phyloP scores from a whole-genome alignment of 2,888 invertebrate genomes.

The Altica lythri region DNA sequence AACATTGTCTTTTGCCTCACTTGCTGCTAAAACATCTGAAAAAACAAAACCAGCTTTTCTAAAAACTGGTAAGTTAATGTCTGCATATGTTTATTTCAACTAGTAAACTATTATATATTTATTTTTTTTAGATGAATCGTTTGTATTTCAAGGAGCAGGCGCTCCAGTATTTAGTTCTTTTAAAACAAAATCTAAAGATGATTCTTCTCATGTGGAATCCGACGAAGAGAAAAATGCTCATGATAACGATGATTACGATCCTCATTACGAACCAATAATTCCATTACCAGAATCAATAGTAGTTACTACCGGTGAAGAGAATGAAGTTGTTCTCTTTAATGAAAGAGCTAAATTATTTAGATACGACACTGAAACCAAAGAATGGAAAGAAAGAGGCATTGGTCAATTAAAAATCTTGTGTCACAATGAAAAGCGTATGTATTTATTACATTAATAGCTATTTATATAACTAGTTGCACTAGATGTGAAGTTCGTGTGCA shows the following conservation, averaged over 20 bases:
- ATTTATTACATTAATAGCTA: too few species aligned
- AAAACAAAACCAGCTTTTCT: slow-evolving; percentile 39
- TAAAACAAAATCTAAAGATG: slow-evolving; percentile 26
- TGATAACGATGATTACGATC: slow-evolving; percentile 72
- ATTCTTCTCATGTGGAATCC: slow-evolving; percentile 35
- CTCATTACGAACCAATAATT: slow-evolving; percentile 89
- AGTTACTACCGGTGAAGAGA: slow-evolving; percentile 89
- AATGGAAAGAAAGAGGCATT: slow-evolving; percentile 95
- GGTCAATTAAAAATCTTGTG: slow-evolving; percentile 88
- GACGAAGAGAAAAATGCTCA: slow-evolving; percentile 28
- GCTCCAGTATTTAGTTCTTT: slow-evolving; percentile 63
- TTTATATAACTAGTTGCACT: too few species aligned
- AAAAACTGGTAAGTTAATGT: slow-evolving; percentile 24
- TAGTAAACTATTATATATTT: neutral
- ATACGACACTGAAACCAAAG: slow-evolving; percentile 70
- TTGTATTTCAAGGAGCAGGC: slow-evolving; percentile 70
- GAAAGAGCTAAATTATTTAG: slow-evolving; percentile 82
- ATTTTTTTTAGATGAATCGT: slow-evolving; percentile 55
- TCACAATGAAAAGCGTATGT: slow-evolving; percentile 67
- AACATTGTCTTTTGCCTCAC: slow-evolving; percentile 52
- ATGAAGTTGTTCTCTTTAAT: slow-evolving; percentile 76
- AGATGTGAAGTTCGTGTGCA: too few species aligned
- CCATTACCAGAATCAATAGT: slow-evolving; percentile 85
- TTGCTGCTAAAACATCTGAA: slow-evolving; percentile 46
- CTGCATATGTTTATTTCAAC: slow-evolving; percentile 6